Conservation (phyloP, 64 coral and sea anemone species). For the Hydrozoanthus tunicans region DNA sequence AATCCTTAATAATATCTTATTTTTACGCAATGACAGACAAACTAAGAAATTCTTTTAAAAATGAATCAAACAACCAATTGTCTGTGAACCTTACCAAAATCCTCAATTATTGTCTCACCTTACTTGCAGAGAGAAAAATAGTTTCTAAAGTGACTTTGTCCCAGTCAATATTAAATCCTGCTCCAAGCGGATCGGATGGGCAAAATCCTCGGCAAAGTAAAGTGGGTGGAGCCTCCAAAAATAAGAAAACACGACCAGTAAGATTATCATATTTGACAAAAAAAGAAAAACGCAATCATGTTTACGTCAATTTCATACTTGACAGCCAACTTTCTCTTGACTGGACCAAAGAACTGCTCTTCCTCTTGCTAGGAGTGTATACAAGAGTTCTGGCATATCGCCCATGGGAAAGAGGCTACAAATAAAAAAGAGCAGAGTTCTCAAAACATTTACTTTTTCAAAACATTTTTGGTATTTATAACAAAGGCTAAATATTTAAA, state of each 20-base stretch:
- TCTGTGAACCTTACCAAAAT: not conserved
- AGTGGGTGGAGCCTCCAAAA: constrained; percentile 85
- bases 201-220: constrained; percentile 97
- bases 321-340: constrained; percentile 90
- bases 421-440: not conserved
- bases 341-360: constrained; percentile 98
- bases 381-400: constrained; percentile 97
- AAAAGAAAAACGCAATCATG: not conserved
- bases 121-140: constrained; percentile 58
- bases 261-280: not conserved
- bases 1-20: not conserved
- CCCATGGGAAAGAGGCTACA: constrained; percentile 94
- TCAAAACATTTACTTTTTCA: no score
- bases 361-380: constrained; percentile 90
- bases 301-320: constrained; percentile 53
- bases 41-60: not conserved
- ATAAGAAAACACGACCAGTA: not conserved
- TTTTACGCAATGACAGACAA: not conserved
- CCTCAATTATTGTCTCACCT: not conserved
- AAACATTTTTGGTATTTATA: no score
- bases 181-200: constrained; percentile 94
- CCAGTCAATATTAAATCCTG: constrained; percentile 98
- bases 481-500: no score
- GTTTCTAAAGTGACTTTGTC: constrained; percentile 67
- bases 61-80: not conserved